Conservation (phyloP, 2,113 vertebrate genomes). For the Petrocephalus zakoni region DNA sequence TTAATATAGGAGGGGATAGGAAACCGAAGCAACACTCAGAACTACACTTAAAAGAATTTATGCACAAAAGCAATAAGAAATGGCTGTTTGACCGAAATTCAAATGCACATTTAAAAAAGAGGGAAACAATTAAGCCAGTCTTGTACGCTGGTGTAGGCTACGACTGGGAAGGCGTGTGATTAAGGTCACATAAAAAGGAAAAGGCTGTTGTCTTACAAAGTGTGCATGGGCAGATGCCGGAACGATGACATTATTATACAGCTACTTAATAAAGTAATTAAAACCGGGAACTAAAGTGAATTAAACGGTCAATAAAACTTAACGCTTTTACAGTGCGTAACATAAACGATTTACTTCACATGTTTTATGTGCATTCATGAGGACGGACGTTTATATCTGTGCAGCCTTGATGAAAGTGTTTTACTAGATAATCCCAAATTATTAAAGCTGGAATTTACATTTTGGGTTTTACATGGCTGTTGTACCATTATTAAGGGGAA, state of each 20-base stretch:
- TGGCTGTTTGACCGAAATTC: not conserved
- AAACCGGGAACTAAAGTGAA: not conserved
- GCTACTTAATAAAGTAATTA: not conserved
- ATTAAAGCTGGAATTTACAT: not conserved
- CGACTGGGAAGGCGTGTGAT: not conserved
- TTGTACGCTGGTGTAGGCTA: not conserved
- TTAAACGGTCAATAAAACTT: not conserved
- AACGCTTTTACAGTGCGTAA: not conserved
- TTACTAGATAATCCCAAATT: not conserved
- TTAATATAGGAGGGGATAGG: not conserved
- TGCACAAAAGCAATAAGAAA: not conserved
- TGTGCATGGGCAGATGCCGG: not conserved
- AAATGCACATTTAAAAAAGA: not conserved
- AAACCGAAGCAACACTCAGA: not conserved
- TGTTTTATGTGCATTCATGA: not conserved
- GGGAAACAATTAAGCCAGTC: slow-evolving; percentile 5
- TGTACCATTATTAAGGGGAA: not conserved
- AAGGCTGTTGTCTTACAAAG: not conserved
- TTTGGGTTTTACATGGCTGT: not conserved
- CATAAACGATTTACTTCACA: not conserved
- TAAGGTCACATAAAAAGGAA: not conserved
- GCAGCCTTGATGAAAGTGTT: not conserved
- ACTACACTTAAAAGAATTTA: not conserved
- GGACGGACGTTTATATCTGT: not conserved
- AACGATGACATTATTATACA: not conserved